Percentiles rank a stretch among this genome's conserved stretches.
Evolutionary conservation across 2,113 vertebrate genomes (phyloP).

Genomic region (Butastur rufipennis): DNA sequence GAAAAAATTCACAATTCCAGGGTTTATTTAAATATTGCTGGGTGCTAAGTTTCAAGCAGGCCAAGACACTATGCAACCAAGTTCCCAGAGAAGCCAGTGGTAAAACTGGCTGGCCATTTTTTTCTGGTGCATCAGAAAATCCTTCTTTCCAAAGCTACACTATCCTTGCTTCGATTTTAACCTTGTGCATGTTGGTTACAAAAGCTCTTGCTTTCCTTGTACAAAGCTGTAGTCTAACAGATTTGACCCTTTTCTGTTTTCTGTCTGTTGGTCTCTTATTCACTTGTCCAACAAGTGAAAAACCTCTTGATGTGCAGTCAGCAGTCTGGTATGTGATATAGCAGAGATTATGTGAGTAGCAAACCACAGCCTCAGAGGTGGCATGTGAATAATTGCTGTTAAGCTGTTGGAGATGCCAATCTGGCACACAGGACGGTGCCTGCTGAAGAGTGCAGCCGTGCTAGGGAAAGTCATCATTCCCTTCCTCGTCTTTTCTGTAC

Average conservation of each 20-base stretch:
- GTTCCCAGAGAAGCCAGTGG: not conserved
- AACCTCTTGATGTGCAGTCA: not conserved
- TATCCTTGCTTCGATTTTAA: not conserved
- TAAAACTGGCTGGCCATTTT: not conserved
- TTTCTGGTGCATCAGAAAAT: not conserved
- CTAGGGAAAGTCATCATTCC: not conserved
- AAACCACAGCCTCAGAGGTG: not conserved
- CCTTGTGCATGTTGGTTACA: not conserved
- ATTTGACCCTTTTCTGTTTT: not conserved
- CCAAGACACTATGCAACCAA: not conserved
- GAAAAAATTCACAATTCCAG: not conserved
- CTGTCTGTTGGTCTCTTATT: not conserved
- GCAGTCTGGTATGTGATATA: not conserved
- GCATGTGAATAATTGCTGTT: not conserved
- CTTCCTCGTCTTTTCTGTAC: not conserved
- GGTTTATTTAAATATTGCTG: not conserved
- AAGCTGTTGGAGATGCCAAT: constrained; percentile 29
- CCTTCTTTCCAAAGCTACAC: not conserved
- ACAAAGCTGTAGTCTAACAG: not conserved
- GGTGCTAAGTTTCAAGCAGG: not conserved
- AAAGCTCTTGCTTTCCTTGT: not conserved
- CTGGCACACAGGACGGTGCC: not conserved
- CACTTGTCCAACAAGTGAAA: not conserved
- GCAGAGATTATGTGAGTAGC: not conserved
- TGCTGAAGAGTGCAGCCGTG: not conserved